A percentile compares a stretch with the other conserved stretches of the same genome.
phyloP scores from a whole-genome alignment of 2,113 vertebrate genomes.

The Mus musculus region DNA sequence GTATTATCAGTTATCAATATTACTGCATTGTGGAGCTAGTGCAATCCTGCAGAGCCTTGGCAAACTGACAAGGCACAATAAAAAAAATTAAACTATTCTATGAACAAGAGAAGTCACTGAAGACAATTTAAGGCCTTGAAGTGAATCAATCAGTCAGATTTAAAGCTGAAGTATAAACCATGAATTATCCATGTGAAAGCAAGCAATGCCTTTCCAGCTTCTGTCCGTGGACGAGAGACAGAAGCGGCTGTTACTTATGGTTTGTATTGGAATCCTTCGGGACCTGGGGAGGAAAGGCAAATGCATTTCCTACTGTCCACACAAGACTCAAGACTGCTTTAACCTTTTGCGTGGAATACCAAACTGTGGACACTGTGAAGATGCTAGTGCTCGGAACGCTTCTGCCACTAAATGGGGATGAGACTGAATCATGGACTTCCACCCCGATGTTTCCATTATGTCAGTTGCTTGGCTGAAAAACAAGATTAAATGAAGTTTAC shows the following conservation, averaged over 20 bases:
- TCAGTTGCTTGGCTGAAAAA: constrained; percentile 96
- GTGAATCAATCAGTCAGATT: constrained; percentile 94
- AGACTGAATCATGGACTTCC: constrained; percentile 99
- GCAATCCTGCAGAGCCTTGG: constrained; percentile 97
- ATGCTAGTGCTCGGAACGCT: constrained; percentile 97
- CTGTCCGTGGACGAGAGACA: constrained; percentile 88
- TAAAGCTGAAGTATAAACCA: constrained; percentile 94
- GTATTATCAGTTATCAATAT: constrained; percentile 88
- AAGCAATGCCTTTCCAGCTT: constrained; percentile 88
- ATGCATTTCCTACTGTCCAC: constrained; percentile 87
- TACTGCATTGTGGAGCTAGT: constrained; percentile 98
- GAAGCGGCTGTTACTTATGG: constrained; percentile 86
- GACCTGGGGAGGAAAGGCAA: constrained; percentile 89
- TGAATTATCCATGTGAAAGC: constrained; percentile 91
- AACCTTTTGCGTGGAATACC: constrained; percentile 97
- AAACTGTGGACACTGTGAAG: constrained; percentile 97
- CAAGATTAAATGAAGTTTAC: constrained; percentile 65
- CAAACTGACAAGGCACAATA: constrained; percentile 97
- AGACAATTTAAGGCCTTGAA: constrained; percentile 98
- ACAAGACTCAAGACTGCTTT: constrained; percentile 96
- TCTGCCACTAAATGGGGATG: constrained; percentile 99
- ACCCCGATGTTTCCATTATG: constrained; percentile 99
- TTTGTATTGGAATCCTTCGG: constrained; percentile 90
- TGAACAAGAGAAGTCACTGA: constrained; percentile 93
- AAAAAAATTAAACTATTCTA: constrained; percentile 90